These are phyloP conservation scores for Manduca sexta DNA, from an alignment of 1,140 invertebrate species.

Conservation along the genomic window DNA sequence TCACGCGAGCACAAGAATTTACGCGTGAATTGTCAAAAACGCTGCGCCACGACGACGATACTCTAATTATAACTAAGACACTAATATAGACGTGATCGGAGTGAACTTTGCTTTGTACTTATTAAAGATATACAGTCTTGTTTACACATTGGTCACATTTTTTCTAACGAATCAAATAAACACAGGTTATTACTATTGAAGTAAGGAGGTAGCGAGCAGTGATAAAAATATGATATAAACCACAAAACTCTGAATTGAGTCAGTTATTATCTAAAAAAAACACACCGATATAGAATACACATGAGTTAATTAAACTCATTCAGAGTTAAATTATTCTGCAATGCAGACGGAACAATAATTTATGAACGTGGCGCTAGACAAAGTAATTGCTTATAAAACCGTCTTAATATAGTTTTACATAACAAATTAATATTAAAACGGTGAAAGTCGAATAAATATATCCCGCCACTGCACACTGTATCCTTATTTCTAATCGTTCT, in stretches of 20 bases:
- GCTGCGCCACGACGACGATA: not conserved
- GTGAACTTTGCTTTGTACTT: conserved; percentile 54
- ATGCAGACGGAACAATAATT: no score
- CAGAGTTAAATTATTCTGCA: no score
- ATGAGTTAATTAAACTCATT: no score
- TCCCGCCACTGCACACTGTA: conserved; percentile 1
- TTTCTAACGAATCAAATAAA: conserved; percentile 5
- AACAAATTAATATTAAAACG: no score
- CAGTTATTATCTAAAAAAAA: no score
- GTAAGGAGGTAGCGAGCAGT: not conserved
- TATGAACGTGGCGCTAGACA: no score
- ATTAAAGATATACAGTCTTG: conserved; percentile 59
- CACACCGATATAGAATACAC: no score
- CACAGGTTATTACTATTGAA: conserved; percentile 1
- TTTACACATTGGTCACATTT: conserved; percentile 56
- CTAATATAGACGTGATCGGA: conserved; percentile 13
- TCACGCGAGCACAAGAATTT: not conserved
- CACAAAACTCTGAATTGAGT: no score
- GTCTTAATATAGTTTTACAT: no score
- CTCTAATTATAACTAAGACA: conserved; percentile 6
- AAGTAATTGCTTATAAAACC: no score
- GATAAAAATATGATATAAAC: not conserved
- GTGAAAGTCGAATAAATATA: no score
- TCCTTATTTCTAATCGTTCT: not conserved
- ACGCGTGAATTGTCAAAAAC: not conserved